Conservation (phyloP, 2,113 vertebrate species). For the Pseudorasbora parva region DNA sequence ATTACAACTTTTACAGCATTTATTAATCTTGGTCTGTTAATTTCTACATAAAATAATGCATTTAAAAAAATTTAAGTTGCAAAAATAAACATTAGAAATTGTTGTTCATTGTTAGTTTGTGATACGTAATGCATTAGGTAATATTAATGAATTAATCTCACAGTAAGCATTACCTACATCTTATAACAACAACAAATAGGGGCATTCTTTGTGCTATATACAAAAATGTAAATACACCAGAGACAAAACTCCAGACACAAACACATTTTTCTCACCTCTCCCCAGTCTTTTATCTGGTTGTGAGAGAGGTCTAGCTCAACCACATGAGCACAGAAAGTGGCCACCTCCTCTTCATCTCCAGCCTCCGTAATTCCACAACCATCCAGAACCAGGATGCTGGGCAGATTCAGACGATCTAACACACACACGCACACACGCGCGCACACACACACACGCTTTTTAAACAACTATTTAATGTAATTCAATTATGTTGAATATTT, state of each 20-base stretch:
- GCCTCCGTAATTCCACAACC: conserved; percentile 91
- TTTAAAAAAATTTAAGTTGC: not conserved
- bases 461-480: not conserved
- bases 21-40: not conserved
- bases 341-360: conserved; percentile 87
- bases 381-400: conserved; percentile 88
- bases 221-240: not conserved
- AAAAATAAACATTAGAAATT: not conserved
- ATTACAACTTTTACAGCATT: not conserved
- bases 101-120: not conserved
- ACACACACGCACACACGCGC: not conserved
- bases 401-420: conserved; percentile 91
- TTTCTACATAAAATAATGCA: not conserved
- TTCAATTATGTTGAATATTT: not conserved
- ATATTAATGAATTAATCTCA: not conserved
- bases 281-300: conserved; percentile 94
- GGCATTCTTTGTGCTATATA: not conserved
- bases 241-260: not conserved
- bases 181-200: not conserved
- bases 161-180: not conserved
- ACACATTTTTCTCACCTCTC: conserved; percentile 78
- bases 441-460: not conserved
- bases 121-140: not conserved
- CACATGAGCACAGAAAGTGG: conserved; percentile 92
- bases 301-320: conserved; percentile 93